These are phyloP conservation scores for Podarcis muralis DNA, from an alignment of 2,113 vertebrate genomes.

Conservation along the genomic window DNA sequence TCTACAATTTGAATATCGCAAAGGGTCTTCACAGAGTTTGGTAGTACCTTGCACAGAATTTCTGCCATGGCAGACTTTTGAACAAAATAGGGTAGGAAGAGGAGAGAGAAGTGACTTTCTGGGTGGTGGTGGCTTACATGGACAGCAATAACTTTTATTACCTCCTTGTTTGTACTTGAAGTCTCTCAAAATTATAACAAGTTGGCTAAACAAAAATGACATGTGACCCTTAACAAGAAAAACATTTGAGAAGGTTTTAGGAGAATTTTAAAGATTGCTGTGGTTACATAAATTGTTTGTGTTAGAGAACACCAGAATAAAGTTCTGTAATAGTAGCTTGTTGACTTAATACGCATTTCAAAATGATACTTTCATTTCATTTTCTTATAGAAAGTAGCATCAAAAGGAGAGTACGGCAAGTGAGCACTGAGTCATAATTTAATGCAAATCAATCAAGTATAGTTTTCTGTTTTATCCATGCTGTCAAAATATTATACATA, in stretches of 20 bases:
- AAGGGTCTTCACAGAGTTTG: background rate
- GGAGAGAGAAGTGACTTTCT: background rate
- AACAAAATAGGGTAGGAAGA: background rate
- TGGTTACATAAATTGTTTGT: background rate
- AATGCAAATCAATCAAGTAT: too few relatives aligned
- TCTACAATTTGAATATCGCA: background rate
- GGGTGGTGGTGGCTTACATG: background rate
- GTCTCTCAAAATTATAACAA: background rate
- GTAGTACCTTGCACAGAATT: background rate
- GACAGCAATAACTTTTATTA: background rate
- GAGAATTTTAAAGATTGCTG: background rate
- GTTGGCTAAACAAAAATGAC: background rate
- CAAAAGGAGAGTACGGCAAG: too few relatives aligned
- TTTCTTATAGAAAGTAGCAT: too few relatives aligned
- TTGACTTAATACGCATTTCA: background rate
- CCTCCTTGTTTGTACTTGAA: background rate
- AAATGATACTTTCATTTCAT: too few relatives aligned
- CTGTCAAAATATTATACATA: background rate
- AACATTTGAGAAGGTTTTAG: background rate
- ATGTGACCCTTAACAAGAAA: background rate
- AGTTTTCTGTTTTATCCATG: too few relatives aligned
- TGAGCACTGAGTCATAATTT: too few relatives aligned
- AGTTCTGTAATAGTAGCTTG: background rate
- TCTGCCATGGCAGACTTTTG: background rate
- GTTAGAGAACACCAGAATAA: background rate